Conservation (phyloP, 2,888 invertebrate genomes). For the Oxycera nigricornis region DNA sequence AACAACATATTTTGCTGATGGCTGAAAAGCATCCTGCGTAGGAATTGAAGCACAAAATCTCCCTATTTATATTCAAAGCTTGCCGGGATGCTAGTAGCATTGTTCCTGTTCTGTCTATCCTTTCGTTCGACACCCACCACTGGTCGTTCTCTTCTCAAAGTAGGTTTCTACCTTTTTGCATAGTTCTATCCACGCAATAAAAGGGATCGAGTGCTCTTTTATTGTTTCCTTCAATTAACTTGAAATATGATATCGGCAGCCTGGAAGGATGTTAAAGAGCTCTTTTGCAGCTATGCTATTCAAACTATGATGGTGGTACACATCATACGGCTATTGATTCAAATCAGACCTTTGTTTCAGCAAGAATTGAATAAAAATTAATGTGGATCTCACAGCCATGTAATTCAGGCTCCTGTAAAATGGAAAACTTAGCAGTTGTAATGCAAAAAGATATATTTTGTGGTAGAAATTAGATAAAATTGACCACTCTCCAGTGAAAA, state of each 20-base stretch:
- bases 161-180: constrained; percentile 30
- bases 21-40: constrained; percentile 33
- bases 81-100: constrained; percentile 32
- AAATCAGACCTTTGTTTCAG: too few relatives aligned
- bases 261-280: constrained; percentile 21
- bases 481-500: too few relatives aligned
- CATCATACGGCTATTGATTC: too few relatives aligned
- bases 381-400: too few relatives aligned
- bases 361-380: too few relatives aligned
- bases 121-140: constrained; percentile 7
- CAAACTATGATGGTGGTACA: too few relatives aligned
- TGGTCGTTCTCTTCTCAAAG: constrained; percentile 3
- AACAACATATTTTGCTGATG: constrained; percentile 14
- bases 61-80: constrained; percentile 47
- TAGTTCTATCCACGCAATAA: constrained; percentile 27
- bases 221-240: constrained; percentile 45
- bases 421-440: too few relatives aligned
- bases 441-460: too few relatives aligned
- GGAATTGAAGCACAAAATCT: constrained; percentile 47
- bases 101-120: constrained; percentile 4
- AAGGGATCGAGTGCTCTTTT: constrained; percentile 44
- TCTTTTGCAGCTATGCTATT: too few relatives aligned
- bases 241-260: constrained; percentile 42
- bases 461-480: too few relatives aligned
- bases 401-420: too few relatives aligned